Evolutionary conservation across 2,888 invertebrate genomes (phyloP).

Genomic region (Xestia c-nigrum): DNA sequence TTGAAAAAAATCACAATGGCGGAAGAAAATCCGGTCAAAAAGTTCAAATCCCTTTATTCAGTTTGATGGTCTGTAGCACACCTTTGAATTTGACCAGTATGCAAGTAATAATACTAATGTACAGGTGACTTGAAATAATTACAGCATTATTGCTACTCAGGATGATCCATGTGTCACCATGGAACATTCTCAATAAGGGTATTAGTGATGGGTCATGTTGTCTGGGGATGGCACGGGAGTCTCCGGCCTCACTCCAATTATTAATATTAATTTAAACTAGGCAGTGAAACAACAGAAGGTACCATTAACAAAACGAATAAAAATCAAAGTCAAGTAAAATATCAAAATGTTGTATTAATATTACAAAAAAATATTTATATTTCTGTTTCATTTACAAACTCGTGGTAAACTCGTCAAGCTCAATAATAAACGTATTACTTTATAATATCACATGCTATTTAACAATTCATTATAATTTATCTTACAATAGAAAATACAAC

Average conservation of each 20-base stretch:
- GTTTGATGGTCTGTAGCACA: too few relatives aligned
- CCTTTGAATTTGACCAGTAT: too few relatives aligned
- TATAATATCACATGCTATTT: conserved; percentile 38
- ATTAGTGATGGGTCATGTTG: background rate
- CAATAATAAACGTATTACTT: conserved; percentile 23
- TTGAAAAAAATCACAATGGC: too few relatives aligned
- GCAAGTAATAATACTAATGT: too few relatives aligned
- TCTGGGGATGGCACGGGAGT: background rate
- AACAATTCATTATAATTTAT: conserved; percentile 36
- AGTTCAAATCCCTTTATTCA: too few relatives aligned
- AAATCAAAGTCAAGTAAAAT: too few relatives aligned
- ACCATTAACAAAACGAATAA: too few relatives aligned
- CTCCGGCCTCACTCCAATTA: background rate
- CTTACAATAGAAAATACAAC: background rate
- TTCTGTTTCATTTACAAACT: conserved; percentile 76
- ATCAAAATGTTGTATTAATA: background rate
- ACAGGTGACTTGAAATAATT: background rate
- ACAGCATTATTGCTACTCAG: too few relatives aligned
- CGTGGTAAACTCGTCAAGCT: conserved; percentile 41
- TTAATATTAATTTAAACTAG: too few relatives aligned
- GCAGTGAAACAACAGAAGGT: too few relatives aligned
- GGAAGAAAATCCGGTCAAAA: too few relatives aligned
- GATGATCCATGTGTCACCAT: too few relatives aligned
- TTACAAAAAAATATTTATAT: conserved; percentile 62
- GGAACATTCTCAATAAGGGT: background rate